Evolutionary conservation across 53 echinoderm and acorn worm genomes (phyloP).

Genomic region (Arbacia lixula): DNA sequence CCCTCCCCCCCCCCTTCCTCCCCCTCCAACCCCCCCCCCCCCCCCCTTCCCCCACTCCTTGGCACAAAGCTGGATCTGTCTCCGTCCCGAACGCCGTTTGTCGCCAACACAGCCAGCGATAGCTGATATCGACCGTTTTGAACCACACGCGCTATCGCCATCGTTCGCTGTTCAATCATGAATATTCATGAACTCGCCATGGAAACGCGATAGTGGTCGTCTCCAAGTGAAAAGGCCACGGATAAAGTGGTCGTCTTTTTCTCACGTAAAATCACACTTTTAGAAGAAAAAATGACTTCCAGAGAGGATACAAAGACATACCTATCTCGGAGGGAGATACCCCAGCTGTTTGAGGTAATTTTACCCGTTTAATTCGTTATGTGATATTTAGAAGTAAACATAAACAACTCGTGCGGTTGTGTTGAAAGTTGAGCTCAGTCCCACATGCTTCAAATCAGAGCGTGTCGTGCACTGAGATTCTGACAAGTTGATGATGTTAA

Average conservation of each 20-base stretch:
- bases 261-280: neutral
- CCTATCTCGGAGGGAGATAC: slow-evolving; percentile 94
- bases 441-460: no score
- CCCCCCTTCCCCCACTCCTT: neutral
- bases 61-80: neutral
- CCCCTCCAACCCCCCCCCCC: neutral
- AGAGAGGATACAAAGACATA: slow-evolving; percentile 94
- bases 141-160: neutral
- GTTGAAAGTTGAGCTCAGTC: no score
- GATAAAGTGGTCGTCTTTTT: slow-evolving; percentile 38
- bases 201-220: slow-evolving; percentile 33
- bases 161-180: neutral
- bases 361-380: no score
- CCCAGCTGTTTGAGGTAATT: slow-evolving; percentile 97
- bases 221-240: slow-evolving; percentile 17
- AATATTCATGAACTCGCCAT: slow-evolving; percentile 53
- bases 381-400: no score
- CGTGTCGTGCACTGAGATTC: no score
- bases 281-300: slow-evolving; percentile 73
- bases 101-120: neutral
- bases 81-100: neutral
- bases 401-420: no score
- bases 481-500: no score
- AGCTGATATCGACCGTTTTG: neutral
- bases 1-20: neutral